phyloP scores from a whole-genome alignment of 2,888 invertebrate genomes.

The Adelphocoris suturalis region DNA sequence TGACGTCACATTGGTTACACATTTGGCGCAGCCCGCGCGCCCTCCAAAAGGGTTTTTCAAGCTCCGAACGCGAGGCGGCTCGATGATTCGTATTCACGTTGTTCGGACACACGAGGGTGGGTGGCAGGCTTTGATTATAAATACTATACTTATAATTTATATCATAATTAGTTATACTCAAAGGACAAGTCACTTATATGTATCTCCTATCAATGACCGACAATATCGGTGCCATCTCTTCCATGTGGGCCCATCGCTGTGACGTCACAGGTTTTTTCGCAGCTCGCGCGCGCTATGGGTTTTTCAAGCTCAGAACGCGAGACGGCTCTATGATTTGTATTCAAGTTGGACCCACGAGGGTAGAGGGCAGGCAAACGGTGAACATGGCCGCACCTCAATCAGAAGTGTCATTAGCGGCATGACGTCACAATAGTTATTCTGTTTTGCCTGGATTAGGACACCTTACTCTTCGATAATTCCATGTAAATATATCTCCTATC shows the following conservation, averaged over 20 bases:
- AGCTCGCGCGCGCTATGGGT: not conserved
- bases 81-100: slow-evolving; percentile 4
- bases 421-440: too few relatives aligned
- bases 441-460: too few relatives aligned
- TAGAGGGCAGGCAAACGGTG: not conserved
- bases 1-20: not conserved
- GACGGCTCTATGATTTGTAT: slow-evolving; percentile 7
- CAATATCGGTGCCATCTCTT: too few relatives aligned
- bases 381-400: not conserved
- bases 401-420: too few relatives aligned
- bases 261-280: not conserved
- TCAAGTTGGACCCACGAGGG: slow-evolving; percentile 11
- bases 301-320: not conserved
- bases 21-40: not conserved
- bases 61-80: not conserved
- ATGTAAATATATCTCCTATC: too few relatives aligned
- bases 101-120: slow-evolving; percentile 31
- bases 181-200: too few relatives aligned
- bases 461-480: too few relatives aligned
- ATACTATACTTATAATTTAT: too few relatives aligned
- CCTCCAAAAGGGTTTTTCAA: not conserved
- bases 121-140: too few relatives aligned
- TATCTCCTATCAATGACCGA: too few relatives aligned
- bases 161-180: too few relatives aligned
- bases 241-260: not conserved